phyloP scores from a whole-genome alignment of 2,888 invertebrate genomes.

The Phrixothrix hirtus region DNA sequence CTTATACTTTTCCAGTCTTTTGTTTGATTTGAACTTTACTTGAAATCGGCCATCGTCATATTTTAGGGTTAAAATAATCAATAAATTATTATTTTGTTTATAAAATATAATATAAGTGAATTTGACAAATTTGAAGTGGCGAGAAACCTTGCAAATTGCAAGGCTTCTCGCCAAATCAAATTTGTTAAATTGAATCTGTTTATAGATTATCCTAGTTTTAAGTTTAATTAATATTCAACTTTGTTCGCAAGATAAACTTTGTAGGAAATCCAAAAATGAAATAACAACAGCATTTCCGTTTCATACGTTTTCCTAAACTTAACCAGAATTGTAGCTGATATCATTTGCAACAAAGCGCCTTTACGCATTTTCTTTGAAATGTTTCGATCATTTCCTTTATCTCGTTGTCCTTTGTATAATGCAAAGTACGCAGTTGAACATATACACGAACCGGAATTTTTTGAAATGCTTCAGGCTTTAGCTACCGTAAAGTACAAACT shows the following conservation, averaged over 20 bases:
- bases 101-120: too few relatives aligned
- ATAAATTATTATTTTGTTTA: too few relatives aligned
- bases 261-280: background rate
- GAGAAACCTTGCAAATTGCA: too few relatives aligned
- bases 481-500: background rate
- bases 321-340: conserved; percentile 15
- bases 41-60: too few relatives aligned
- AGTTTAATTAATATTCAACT: background rate
- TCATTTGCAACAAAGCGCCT: conserved; percentile 19
- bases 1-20: too few relatives aligned
- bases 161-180: too few relatives aligned
- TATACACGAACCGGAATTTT: conserved; percentile 10
- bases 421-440: conserved; percentile 18
- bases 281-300: conserved; percentile 1
- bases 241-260: background rate
- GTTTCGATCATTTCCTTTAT: conserved; percentile 18
- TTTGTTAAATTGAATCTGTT: too few relatives aligned
- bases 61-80: too few relatives aligned
- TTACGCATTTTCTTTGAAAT: conserved; percentile 18
- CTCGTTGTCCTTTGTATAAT: conserved; percentile 17
- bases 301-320: conserved; percentile 6
- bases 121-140: too few relatives aligned
- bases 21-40: too few relatives aligned
- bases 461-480: background rate
- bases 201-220: too few relatives aligned